Evolutionary conservation across 2,888 invertebrate species (phyloP).

Genomic region (Nycteola revayana): DNA sequence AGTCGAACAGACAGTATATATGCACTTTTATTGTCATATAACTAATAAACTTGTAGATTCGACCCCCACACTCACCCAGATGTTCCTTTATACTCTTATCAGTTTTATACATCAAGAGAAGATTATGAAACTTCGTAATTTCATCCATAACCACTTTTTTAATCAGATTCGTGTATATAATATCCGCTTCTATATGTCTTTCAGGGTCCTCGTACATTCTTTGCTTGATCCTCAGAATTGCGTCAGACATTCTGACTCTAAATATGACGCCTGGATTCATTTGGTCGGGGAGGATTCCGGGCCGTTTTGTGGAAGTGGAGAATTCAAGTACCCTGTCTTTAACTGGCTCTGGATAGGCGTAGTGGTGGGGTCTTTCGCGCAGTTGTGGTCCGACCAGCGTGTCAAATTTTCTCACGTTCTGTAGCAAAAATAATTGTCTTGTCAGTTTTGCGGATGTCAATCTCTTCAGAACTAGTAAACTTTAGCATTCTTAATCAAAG

Average conservation of each 20-base stretch:
- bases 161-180: slow-evolving; percentile 71
- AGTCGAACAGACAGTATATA: slow-evolving; percentile 72
- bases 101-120: slow-evolving; percentile 70
- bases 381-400: slow-evolving; percentile 60
- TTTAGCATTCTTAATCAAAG: no score
- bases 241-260: slow-evolving; percentile 72
- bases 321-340: slow-evolving; percentile 67
- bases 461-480: no score
- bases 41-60: slow-evolving; percentile 74
- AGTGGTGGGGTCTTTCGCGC: slow-evolving; percentile 68
- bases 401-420: slow-evolving; percentile 56
- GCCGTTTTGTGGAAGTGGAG: slow-evolving; percentile 58
- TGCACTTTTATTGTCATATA: slow-evolving; percentile 76
- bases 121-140: slow-evolving; percentile 71
- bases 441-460: slow-evolving; percentile 24
- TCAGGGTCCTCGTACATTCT: slow-evolving; percentile 76
- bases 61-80: slow-evolving; percentile 69
- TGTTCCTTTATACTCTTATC: slow-evolving; percentile 73
- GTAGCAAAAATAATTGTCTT: slow-evolving; percentile 48
- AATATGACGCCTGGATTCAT: slow-evolving; percentile 77
- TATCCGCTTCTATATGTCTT: slow-evolving; percentile 70
- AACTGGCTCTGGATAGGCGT: slow-evolving; percentile 68
- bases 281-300: slow-evolving; percentile 66
- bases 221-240: slow-evolving; percentile 69
- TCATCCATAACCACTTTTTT: slow-evolving; percentile 75